phyloP scores from a whole-genome alignment of 2,113 vertebrate genomes.

The Physeter macrocephalus region DNA sequence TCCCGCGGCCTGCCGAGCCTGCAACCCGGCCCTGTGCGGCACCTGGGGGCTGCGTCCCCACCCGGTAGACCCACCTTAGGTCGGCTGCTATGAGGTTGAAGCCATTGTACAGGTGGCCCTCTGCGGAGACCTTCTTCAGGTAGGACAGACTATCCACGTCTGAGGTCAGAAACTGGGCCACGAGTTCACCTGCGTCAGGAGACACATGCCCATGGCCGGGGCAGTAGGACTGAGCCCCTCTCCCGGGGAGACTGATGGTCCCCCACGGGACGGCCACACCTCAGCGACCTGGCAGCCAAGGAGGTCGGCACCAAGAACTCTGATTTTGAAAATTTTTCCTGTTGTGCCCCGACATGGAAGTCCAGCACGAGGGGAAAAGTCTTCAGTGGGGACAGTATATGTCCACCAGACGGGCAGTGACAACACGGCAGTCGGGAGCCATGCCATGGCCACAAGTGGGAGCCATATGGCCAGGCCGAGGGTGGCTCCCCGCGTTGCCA shows the following conservation, averaged over 20 bases:
- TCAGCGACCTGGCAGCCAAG: neutral
- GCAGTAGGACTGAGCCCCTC: neutral
- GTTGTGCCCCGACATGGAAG: neutral
- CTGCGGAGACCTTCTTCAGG: conserved; percentile 91
- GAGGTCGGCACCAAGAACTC: neutral
- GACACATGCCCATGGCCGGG: neutral
- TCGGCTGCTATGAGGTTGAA: conserved; percentile 97
- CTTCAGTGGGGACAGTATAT: neutral
- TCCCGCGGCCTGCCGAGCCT: neutral
- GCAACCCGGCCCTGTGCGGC: accelerated
- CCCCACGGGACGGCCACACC: neutral
- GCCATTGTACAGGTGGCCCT: conserved; percentile 94
- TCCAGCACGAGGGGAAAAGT: neutral
- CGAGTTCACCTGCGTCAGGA: conserved; percentile 87
- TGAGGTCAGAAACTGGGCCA: conserved; percentile 90
- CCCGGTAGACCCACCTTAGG: conserved; percentile 87
- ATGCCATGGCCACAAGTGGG: neutral
- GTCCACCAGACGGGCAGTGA: neutral
- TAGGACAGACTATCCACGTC: conserved; percentile 93
- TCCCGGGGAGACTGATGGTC: neutral
- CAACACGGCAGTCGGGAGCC: neutral
- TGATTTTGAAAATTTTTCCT: neutral
- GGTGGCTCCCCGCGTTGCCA: neutral
- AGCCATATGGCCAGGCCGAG: accelerated
- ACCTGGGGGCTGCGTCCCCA: neutral